Conservation (phyloP, 2,113 vertebrate genomes). For the Calcarius ornatus region DNA sequence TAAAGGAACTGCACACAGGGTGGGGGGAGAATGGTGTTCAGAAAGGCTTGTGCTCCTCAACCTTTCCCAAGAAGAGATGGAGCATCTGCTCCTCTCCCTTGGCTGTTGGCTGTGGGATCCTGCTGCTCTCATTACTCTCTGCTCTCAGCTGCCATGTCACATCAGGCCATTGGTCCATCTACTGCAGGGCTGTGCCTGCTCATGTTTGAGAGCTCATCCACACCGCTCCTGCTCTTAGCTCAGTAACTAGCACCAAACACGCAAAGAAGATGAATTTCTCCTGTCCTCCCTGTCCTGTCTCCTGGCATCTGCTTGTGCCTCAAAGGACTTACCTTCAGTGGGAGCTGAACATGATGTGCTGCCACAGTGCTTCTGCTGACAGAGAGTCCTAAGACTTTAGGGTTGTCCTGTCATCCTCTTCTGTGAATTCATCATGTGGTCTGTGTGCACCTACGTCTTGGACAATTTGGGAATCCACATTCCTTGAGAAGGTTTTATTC, state of each 20-base stretch:
- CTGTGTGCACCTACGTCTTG: not conserved
- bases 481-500: not conserved
- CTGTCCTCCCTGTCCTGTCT: not conserved
- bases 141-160: not conserved
- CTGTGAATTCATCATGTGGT: not conserved
- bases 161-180: not conserved
- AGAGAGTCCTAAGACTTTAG: not conserved
- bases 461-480: not conserved
- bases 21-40: not conserved
- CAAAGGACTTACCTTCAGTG: not conserved
- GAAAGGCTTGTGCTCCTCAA: not conserved
- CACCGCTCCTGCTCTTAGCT: not conserved
- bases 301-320: not conserved
- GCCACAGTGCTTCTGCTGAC: not conserved
- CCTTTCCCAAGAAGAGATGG: not conserved
- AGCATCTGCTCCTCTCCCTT: not conserved
- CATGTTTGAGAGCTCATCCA: not conserved
- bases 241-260: not conserved
- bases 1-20: not conserved
- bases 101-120: accelerated
- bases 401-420: not conserved
- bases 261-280: not conserved
- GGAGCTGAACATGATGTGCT: not conserved
- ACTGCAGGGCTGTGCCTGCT: not conserved
- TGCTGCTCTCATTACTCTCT: not conserved